A percentile compares a stretch with the other conserved stretches of the same genome.
Evolutionary conservation across 2,797 vertebrate species (phyloP).

Genomic region (Denticeps clupeoides): DNA sequence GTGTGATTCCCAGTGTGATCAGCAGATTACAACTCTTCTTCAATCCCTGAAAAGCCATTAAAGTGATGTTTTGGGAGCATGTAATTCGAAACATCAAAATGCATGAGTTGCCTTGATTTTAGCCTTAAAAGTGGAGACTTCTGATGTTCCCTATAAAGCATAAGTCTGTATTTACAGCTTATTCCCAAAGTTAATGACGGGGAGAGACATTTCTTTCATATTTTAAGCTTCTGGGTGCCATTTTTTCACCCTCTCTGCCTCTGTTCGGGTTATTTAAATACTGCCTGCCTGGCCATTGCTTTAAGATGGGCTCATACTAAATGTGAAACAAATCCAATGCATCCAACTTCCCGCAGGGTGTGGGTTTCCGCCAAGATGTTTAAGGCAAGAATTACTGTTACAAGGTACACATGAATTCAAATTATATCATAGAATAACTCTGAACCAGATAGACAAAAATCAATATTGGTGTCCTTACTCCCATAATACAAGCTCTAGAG

Average conservation of each 20-base stretch:
- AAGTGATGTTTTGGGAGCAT: no score
- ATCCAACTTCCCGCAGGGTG: neutral
- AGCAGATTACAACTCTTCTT: no score
- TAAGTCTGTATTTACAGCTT: neutral
- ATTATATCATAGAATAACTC: constrained; percentile 21
- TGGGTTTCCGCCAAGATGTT: constrained; percentile 18
- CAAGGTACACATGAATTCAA: constrained; percentile 17
- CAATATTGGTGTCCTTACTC: neutral
- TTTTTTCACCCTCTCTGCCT: neutral
- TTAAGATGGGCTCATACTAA: neutral
- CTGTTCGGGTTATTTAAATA: no score
- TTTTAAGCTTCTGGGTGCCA: neutral
- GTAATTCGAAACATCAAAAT: no score
- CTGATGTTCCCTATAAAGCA: neutral
- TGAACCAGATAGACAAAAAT: constrained; percentile 10
- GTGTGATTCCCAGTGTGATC: no score
- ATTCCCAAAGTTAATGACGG: neutral
- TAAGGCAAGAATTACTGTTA: constrained; percentile 21
- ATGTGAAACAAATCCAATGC: neutral
- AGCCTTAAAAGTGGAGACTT: no score
- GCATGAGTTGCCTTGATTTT: no score
- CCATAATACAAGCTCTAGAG: neutral
- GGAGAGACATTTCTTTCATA: neutral
- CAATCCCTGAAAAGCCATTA: no score
- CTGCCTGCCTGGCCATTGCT: neutral